Percentiles rank a stretch among this genome's conserved stretches.
Evolutionary conservation across 2,113 vertebrate genomes (phyloP).

Genomic region (Regulus satrapa): DNA sequence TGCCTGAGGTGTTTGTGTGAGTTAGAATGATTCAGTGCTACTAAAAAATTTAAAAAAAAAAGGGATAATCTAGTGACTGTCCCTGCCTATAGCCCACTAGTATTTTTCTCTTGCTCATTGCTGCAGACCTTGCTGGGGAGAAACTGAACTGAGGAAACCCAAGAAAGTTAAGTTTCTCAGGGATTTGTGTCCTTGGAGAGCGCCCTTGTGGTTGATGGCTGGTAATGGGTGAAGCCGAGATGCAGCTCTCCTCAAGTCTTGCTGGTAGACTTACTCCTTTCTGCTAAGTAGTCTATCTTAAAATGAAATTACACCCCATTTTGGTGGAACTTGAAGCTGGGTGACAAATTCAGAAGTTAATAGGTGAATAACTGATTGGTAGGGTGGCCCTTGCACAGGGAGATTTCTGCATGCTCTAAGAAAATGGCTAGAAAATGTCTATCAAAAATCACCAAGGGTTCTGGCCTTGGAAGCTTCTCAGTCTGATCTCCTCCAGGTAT

Average conservation of each 20-base stretch:
- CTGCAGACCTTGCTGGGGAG: not conserved
- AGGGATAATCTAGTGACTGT: not conserved
- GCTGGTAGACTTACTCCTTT: not conserved
- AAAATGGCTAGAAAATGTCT: not conserved
- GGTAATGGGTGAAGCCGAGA: not conserved
- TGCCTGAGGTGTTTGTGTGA: not conserved
- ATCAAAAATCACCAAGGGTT: not conserved
- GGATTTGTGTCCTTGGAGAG: not conserved
- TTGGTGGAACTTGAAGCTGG: not conserved
- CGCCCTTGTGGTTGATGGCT: not conserved
- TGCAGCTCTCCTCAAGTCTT: not conserved
- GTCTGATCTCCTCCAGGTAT: not conserved
- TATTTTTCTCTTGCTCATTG: not conserved
- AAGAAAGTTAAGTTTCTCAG: not conserved
- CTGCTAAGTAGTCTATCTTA: not conserved
- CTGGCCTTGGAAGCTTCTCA: not conserved
- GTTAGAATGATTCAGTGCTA: not conserved
- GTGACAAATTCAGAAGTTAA: not conserved
- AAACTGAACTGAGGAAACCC: not conserved
- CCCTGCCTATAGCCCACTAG: not conserved
- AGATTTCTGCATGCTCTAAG: not conserved
- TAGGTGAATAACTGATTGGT: not conserved
- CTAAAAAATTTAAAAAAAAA: too few relatives aligned
- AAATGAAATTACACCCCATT: not conserved
- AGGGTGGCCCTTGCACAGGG: accelerated